Evolutionary conservation across 2,113 vertebrate genomes (phyloP).

Genomic region (Engystomops pustulosus): DNA sequence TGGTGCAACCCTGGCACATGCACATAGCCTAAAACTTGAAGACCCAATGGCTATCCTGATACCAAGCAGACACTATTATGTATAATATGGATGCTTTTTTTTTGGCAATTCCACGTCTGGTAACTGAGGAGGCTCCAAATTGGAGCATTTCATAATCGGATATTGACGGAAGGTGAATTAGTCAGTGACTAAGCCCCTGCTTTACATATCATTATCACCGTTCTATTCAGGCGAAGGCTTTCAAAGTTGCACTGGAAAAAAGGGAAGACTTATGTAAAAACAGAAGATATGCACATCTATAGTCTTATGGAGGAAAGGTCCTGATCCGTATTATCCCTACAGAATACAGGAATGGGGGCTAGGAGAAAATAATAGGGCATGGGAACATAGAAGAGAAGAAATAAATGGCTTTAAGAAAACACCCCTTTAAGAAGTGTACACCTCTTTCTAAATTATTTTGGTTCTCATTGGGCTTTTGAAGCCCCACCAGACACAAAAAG

Average conservation of each 20-base stretch:
- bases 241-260: not conserved
- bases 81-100: not conserved
- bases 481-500: too few species aligned
- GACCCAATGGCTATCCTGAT: too few species aligned
- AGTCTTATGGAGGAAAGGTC: not conserved
- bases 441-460: too few species aligned
- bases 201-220: constrained; percentile 16
- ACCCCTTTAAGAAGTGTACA: too few species aligned
- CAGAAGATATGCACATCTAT: not conserved
- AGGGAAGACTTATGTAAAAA: not conserved
- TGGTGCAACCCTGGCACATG: too few species aligned
- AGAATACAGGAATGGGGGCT: not conserved
- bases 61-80: too few species aligned
- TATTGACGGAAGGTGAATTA: constrained; percentile 18
- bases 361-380: not conserved
- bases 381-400: too few species aligned
- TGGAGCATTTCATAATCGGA: constrained; percentile 1
- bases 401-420: too few species aligned
- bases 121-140: not conserved
- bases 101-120: not conserved
- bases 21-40: too few species aligned
- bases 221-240: not conserved
- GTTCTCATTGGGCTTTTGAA: too few species aligned
- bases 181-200: constrained; percentile 1
- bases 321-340: constrained; percentile 1